Conservation (phyloP, 2,113 vertebrate genomes). For the Ondatra zibethicus region DNA sequence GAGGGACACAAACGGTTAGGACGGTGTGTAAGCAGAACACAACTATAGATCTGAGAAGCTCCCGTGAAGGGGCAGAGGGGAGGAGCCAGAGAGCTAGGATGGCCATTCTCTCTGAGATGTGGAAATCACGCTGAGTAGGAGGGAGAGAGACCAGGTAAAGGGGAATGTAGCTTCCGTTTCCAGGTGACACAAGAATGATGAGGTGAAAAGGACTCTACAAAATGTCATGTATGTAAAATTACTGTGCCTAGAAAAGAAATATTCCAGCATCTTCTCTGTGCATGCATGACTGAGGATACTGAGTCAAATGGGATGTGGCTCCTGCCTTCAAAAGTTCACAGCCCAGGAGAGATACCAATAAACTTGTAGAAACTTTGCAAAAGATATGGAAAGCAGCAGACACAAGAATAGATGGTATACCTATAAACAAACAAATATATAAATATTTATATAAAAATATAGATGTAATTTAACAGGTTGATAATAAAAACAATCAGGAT, state of each 20-base stretch:
- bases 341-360: not conserved
- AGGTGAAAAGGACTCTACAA: not conserved
- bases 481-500: not conserved
- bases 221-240: not conserved
- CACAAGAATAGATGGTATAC: not conserved
- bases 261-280: not conserved
- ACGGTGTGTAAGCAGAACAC: not conserved
- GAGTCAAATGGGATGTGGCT: not conserved
- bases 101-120: not conserved
- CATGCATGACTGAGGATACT: rapidly evolving
- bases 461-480: not conserved
- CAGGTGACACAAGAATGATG: not conserved
- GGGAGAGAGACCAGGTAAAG: not conserved
- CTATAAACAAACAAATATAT: not conserved
- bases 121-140: not conserved
- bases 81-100: not conserved
- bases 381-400: not conserved
- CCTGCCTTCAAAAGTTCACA: not conserved
- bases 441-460: too few species aligned
- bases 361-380: not conserved
- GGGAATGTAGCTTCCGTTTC: not conserved
- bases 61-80: not conserved
- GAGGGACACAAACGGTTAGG: not conserved
- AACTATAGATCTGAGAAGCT: not conserved
- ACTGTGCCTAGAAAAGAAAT: not conserved